Evolutionary conservation across 1,140 invertebrate genomes (phyloP), one percentile per base, ranked within the genome.

Genomic region (Achatina immaculata): DNA sequence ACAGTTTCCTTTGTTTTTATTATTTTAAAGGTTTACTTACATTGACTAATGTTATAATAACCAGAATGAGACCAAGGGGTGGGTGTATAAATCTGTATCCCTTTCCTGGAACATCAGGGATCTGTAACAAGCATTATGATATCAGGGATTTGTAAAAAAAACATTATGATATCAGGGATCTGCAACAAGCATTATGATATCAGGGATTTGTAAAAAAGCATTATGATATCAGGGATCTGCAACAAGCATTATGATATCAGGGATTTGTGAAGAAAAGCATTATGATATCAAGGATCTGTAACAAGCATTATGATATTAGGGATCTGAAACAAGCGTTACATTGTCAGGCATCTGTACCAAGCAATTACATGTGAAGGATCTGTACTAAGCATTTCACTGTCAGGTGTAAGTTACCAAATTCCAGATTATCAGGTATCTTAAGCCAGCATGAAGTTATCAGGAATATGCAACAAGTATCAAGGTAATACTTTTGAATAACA

Each of bases 21-120:
- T n/a, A n/a, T n/a, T n/a, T n/a, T n/a, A n/a, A n/a, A n/a, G n/a
- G n/a, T n/a, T 68, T 9, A 86, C 88, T 89, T 83, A 90, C 89
- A 84, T 89, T 90, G 43, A 86, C 79, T 19, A 90, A 78, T 40
- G 84, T 84, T 21, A 89, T 81, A 24, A 87, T 74, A 6, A 84
- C 77, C 0, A 87, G 82, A 42, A 87, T 66, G 28, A 90, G 75
- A 21, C 89, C 89, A 36, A 90, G 81, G 1, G 86, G 81, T 58
- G 89, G 87, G 78, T 90, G 89, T 6, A 86, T 84, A 69, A 85
- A 79, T 51, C 83, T 76, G 66, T 87, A 85, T 21, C 42, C 82
- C 36, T 85, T 82, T 40, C 84, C 84, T 45, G 82, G 82, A 45
- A 83, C 74, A 62, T 84, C 83, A 79, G 83, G 81, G 75, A 85